Base-by-base conservation (phyloP, 2,113 vertebrate genomes). In the Ceyx cyanopectus region DNA sequence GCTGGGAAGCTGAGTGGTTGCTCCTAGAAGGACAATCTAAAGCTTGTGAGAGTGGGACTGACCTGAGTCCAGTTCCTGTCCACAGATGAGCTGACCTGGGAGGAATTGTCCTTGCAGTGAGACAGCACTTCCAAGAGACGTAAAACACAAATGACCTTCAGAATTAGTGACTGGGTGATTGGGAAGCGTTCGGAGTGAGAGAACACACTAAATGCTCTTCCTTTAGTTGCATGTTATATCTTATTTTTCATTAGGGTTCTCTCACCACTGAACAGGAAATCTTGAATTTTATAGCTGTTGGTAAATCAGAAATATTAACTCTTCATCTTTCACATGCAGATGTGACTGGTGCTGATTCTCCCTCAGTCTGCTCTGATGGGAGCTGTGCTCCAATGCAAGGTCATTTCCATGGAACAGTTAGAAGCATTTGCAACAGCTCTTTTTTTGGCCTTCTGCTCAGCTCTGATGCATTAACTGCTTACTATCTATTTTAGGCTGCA, bases 211-310 rank as follows among this genome's bases (percentile, higher is more conserved):
- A 21, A 41, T 5, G 41, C 40, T 69, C 63, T 15, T 50, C 46
- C 7, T 17, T 40, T 3, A 32, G 5, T 19, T 18, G 21, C 2
- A 15, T 2, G 8, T 2, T 61, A 9, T 19, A 23, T 5, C 24
- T 34, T 56, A 34, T 45, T 16, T 54, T 60, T 56, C 43, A 0
- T n/a, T 1, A 4, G 12, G 16, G 13, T 5, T 90, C 73, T 57
- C 81, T 65, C 11, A 2, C 2, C 22, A 5, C 53, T 10, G 57
- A 60, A 16, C 20, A 67, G 66, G 77, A 82, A 84, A 82, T 29
- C 32, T 32, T 32, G 58, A 22, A 50, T 76, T 73, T 69, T 11
- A 4, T 27, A 61, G 62, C 89, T 85, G 45, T 7, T 10, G 58
- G 23, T 54, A 78, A 40, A 57, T 19, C 81, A 79, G 43, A 19